A percentile compares a stretch with the other conserved stretches of the same genome.
Conservation (phyloP, 2,797 vertebrate genomes). For the Helicolenus hilgendorfi region DNA sequence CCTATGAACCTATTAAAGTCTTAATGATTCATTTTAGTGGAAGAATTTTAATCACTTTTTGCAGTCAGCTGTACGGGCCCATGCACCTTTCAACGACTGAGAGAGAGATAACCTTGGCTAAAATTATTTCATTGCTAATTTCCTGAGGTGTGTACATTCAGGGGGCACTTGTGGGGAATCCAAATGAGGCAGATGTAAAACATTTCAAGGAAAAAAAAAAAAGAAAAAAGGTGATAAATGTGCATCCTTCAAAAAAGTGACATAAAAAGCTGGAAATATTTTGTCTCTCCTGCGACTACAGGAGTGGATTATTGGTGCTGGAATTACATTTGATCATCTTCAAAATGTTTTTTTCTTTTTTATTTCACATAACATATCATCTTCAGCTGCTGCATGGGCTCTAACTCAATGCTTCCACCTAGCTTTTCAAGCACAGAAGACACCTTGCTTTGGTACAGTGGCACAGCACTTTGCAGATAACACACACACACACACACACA, state of each 20-base stretch:
- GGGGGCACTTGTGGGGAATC: background rate
- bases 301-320: background rate
- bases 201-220: background rate
- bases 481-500: background rate
- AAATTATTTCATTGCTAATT: constrained; percentile 48
- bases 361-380: constrained; percentile 31
- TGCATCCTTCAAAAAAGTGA: constrained; percentile 28
- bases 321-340: constrained; percentile 51
- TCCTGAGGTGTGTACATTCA: constrained; percentile 14
- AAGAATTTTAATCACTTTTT: constrained; percentile 61
- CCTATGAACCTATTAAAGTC: constrained; percentile 63
- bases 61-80: constrained; percentile 22
- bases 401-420: constrained; percentile 85
- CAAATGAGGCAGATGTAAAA: constrained; percentile 23
- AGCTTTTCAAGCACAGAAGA: constrained; percentile 81
- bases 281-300: background rate
- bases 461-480: constrained; percentile 33
- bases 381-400: constrained; percentile 30
- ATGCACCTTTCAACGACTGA: constrained; percentile 28
- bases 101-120: constrained; percentile 63
- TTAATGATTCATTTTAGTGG: constrained; percentile 70
- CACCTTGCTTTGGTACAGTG: constrained; percentile 58
- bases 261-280: constrained; percentile 12
- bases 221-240: background rate
- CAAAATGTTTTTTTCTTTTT: constrained; percentile 37